These are phyloP conservation scores for Phoxinus phoxinus DNA, from an alignment of 2,113 vertebrate species.

Conservation along the genomic window DNA sequence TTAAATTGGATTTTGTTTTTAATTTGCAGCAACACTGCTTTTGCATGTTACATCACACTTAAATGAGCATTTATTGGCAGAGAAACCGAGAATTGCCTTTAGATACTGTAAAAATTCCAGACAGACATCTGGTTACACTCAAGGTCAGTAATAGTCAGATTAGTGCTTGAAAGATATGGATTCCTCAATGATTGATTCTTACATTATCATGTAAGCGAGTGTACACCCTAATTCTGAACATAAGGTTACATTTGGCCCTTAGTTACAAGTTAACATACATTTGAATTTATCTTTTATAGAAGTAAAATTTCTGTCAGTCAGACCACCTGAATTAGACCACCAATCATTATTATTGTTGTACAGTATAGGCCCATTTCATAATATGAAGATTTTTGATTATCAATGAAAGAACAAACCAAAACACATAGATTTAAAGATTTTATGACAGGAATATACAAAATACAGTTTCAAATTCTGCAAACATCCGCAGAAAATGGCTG, in stretches of 20 bases:
- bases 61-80: not conserved
- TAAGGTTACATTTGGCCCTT: not conserved
- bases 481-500: slow-evolving; percentile 14
- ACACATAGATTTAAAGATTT: slow-evolving; percentile 27
- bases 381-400: not conserved
- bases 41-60: not conserved
- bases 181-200: not conserved
- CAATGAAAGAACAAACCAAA: slow-evolving; percentile 19
- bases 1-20: no score
- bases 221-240: not conserved
- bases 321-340: not conserved
- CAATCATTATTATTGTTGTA: no score
- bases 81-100: not conserved
- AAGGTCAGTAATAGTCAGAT: not conserved
- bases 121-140: not conserved
- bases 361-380: not conserved
- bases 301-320: not conserved
- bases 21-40: no score
- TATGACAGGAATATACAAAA: slow-evolving; percentile 46
- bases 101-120: not conserved
- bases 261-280: not conserved
- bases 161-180: not conserved
- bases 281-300: not conserved
- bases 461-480: not conserved
- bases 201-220: not conserved